Evolutionary conservation across 2,113 vertebrate species (phyloP).

Genomic region (Procapra przewalskii): DNA sequence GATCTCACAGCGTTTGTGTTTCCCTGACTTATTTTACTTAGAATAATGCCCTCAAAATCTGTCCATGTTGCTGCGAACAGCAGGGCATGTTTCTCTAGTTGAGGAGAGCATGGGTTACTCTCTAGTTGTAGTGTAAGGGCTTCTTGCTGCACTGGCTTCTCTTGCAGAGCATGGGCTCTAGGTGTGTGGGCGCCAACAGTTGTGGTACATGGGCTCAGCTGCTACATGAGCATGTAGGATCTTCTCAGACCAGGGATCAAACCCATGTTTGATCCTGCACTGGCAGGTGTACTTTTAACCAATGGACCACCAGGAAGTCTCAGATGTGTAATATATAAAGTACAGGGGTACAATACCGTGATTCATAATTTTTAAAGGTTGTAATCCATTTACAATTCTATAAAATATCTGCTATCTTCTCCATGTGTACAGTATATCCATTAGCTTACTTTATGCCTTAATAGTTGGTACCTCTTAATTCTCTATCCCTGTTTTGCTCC

Average conservation of each 20-base stretch:
- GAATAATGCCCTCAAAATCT: neutral
- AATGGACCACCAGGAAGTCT: neutral
- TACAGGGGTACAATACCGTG: neutral
- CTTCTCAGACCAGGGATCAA: neutral
- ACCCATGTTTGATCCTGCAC: neutral
- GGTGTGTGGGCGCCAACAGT: fast-evolving
- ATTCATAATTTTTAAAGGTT: neutral
- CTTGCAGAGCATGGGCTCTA: neutral
- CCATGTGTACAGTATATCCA: neutral
- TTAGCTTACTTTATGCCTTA: neutral
- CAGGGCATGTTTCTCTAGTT: neutral
- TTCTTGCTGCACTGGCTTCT: neutral
- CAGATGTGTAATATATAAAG: neutral
- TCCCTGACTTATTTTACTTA: neutral
- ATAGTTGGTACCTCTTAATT: neutral
- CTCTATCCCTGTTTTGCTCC: neutral
- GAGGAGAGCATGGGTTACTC: neutral
- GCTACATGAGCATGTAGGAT: neutral
- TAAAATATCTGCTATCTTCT: neutral
- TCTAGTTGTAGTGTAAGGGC: no score
- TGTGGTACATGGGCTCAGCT: neutral
- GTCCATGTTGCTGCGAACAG: neutral
- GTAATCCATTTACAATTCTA: neutral
- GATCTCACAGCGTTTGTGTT: neutral
- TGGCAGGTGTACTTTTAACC: neutral